Conservation (phyloP, 2,113 vertebrate species). For the Myrmophylax atrothorax region DNA sequence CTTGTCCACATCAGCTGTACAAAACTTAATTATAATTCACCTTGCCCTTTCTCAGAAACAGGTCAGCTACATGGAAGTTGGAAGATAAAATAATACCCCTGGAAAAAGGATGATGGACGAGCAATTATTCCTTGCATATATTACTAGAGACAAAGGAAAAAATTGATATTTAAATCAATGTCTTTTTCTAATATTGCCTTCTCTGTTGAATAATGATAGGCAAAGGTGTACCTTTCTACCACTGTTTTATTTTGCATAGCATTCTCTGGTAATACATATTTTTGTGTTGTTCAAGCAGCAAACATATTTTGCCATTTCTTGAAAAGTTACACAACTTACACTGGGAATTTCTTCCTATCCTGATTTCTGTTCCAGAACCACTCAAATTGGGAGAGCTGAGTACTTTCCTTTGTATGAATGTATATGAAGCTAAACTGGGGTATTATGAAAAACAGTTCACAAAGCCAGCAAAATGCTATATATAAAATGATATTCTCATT, state of each 20-base stretch:
- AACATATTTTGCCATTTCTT: conserved; percentile 64
- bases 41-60: conserved; percentile 8
- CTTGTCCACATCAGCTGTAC: conserved; percentile 8
- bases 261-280: conserved; percentile 44
- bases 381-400: conserved; percentile 60
- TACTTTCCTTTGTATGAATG: conserved; percentile 61
- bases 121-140: not conserved
- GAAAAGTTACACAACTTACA: conserved; percentile 53
- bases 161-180: conserved; percentile 10
- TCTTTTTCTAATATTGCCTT: not conserved
- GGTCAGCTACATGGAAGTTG: not conserved
- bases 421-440: conserved; percentile 71
- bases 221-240: conserved; percentile 39
- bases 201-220: conserved; percentile 6
- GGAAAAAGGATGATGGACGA: not conserved
- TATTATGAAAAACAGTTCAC: conserved; percentile 79
- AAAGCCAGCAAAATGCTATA: conserved; percentile 82
- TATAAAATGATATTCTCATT: conserved; percentile 82
- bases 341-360: conserved; percentile 51
- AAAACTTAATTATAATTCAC: conserved; percentile 33
- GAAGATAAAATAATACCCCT: not conserved
- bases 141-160: not conserved
- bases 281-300: conserved; percentile 64
- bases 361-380: conserved; percentile 67
- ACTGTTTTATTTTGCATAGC: not conserved